phyloP scores from a whole-genome alignment of 2,888 invertebrate species.

The Nymphalis c-album region DNA sequence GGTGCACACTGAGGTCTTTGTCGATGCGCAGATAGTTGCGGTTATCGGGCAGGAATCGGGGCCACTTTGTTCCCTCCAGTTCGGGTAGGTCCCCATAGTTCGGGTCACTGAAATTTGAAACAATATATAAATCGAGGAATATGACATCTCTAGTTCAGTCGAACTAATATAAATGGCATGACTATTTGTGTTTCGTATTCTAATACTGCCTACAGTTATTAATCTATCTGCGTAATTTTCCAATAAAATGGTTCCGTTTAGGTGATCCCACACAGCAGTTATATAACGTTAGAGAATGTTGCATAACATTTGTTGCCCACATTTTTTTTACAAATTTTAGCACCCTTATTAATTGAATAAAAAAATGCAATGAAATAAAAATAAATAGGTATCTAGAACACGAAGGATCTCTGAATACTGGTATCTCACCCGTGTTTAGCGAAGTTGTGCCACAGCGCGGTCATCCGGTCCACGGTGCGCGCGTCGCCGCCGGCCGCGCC shows the following conservation, averaged over 20 bases:
- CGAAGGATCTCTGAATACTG: no score
- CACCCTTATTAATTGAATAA: no score
- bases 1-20: slow-evolving; percentile 43
- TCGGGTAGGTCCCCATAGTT: slow-evolving; percentile 46
- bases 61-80: slow-evolving; percentile 49
- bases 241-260: no score
- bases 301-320: no score
- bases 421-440: slow-evolving; percentile 67
- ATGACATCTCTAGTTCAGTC: not conserved
- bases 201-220: not conserved
- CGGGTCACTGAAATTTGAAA: slow-evolving; percentile 49
- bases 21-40: slow-evolving; percentile 53
- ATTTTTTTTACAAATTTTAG: no score
- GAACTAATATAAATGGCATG: no score
- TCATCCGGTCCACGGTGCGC: slow-evolving; percentile 66
- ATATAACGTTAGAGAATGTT: no score
- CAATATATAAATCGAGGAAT: no score
- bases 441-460: slow-evolving; percentile 72
- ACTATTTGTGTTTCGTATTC: not conserved
- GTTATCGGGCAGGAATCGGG: slow-evolving; percentile 49
- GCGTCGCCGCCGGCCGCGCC: slow-evolving; percentile 57
- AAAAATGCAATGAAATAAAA: not conserved
- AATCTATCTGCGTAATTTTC: not conserved
- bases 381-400: no score
- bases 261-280: no score